Conservation (phyloP, 2,888 invertebrate genomes). For the Melinaea menophilus region DNA sequence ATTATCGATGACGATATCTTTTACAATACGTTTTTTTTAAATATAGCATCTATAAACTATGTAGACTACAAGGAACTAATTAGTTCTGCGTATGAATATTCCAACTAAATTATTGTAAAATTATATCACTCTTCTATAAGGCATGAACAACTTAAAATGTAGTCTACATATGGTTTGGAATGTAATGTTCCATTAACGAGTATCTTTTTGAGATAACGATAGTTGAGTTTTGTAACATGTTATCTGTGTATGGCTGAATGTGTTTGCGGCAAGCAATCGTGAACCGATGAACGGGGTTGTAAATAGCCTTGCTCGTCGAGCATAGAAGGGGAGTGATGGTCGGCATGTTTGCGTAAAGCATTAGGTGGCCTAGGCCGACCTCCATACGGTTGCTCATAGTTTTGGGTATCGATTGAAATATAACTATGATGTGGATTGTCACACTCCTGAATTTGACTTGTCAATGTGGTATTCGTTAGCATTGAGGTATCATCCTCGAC, state of each 20-base stretch:
- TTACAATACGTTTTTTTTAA: slow-evolving; percentile 64
- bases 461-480: slow-evolving; percentile 79
- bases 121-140: slow-evolving; percentile 66
- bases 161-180: slow-evolving; percentile 73
- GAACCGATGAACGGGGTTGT: slow-evolving; percentile 72
- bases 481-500: slow-evolving; percentile 79
- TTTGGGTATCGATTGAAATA: slow-evolving; percentile 80
- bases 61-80: slow-evolving; percentile 56
- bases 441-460: slow-evolving; percentile 81
- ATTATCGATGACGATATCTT: slow-evolving; percentile 48
- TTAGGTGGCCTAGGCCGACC: slow-evolving; percentile 70
- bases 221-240: slow-evolving; percentile 51
- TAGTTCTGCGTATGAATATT: slow-evolving; percentile 57
- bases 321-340: slow-evolving; percentile 67
- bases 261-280: slow-evolving; percentile 73
- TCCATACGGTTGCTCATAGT: slow-evolving; percentile 72
- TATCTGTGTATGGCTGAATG: slow-evolving; percentile 70
- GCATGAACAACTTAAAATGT: slow-evolving; percentile 62
- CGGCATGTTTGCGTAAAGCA: slow-evolving; percentile 67
- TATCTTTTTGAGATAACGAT: slow-evolving; percentile 64
- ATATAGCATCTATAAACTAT: slow-evolving; percentile 45
- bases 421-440: slow-evolving; percentile 83
- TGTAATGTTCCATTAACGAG: slow-evolving; percentile 71
- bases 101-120: slow-evolving; percentile 48
- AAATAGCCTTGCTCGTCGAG: slow-evolving; percentile 75